These are phyloP conservation scores for Drosophila yooni DNA, from an alignment of 2,888 invertebrate species.

Conservation along the genomic window DNA sequence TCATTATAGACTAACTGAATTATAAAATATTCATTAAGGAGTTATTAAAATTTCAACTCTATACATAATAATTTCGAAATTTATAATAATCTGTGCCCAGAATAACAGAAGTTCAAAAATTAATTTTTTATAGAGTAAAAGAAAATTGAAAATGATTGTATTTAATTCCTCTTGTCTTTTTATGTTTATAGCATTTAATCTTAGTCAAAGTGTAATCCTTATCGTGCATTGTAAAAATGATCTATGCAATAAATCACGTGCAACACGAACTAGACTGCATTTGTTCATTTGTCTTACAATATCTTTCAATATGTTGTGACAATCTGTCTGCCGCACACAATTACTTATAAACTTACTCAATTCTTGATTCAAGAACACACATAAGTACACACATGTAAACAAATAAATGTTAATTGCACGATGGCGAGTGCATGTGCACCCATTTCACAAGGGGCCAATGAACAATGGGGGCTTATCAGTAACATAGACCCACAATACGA, in stretches of 20 bases:
- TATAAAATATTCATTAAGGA: background rate
- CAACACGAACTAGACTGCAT: background rate
- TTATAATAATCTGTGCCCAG: background rate
- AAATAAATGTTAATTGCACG: background rate
- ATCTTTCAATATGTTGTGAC: background rate
- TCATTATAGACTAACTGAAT: background rate
- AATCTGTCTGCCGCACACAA: background rate
- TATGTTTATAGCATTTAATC: background rate
- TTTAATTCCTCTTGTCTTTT: background rate
- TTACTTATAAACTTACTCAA: background rate
- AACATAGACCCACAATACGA: conserved; percentile 14
- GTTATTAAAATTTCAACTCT: background rate
- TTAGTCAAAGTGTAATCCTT: background rate
- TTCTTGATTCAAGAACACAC: background rate
- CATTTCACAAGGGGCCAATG: conserved; percentile 48
- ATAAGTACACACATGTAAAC: conserved; percentile 1
- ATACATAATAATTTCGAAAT: background rate
- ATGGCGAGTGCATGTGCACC: conserved; percentile 67
- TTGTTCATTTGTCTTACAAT: background rate
- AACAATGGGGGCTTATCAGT: conserved; percentile 64
- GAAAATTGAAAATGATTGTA: background rate
- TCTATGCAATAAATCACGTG: background rate
- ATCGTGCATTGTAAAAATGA: background rate
- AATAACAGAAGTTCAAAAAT: background rate
- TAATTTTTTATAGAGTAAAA: background rate